These are phyloP conservation scores for Nowickia ferox DNA, from an alignment of 2,888 invertebrate species.

Conservation along the genomic window DNA sequence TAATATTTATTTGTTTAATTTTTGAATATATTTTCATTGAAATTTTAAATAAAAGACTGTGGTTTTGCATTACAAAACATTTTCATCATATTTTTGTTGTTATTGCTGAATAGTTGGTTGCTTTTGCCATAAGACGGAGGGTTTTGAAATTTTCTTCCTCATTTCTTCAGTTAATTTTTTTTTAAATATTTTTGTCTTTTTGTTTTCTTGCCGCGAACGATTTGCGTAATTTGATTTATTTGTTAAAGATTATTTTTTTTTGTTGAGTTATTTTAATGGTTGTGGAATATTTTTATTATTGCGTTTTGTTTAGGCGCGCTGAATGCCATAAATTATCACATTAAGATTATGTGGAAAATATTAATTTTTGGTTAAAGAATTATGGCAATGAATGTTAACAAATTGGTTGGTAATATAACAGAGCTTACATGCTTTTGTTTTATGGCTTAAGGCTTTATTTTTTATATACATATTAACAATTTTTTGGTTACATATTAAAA, in stretches of 20 bases:
- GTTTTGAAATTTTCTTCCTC: slow-evolving; percentile 18
- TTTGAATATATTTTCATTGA: slow-evolving; percentile 35
- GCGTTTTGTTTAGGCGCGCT: slow-evolving; percentile 10
- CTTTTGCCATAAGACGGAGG: background rate
- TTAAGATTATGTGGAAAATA: slow-evolving; percentile 48
- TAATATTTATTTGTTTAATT: background rate
- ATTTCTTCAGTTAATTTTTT: slow-evolving; percentile 1
- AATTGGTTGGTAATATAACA: no score
- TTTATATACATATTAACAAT: no score
- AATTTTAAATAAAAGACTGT: slow-evolving; percentile 2
- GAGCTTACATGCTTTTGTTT: no score
- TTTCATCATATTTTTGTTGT: slow-evolving; percentile 7
- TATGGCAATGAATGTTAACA: background rate
- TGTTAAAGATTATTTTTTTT: slow-evolving; percentile 39
- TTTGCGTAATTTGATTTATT: slow-evolving; percentile 61
- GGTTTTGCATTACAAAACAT: slow-evolving; percentile 41
- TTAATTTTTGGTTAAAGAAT: slow-evolving; percentile 41
- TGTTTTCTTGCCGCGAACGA: slow-evolving; percentile 1
- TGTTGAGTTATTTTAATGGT: background rate
- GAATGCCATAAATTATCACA: slow-evolving; percentile 48
- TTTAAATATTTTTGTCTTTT: background rate
- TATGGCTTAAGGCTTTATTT: no score
- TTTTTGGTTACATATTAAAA: no score
- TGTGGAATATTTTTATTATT: slow-evolving; percentile 8
- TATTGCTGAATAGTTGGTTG: background rate